These are phyloP conservation scores for Diceros bicornis DNA, from an alignment of 2,797 vertebrate species.

Conservation along the genomic window DNA sequence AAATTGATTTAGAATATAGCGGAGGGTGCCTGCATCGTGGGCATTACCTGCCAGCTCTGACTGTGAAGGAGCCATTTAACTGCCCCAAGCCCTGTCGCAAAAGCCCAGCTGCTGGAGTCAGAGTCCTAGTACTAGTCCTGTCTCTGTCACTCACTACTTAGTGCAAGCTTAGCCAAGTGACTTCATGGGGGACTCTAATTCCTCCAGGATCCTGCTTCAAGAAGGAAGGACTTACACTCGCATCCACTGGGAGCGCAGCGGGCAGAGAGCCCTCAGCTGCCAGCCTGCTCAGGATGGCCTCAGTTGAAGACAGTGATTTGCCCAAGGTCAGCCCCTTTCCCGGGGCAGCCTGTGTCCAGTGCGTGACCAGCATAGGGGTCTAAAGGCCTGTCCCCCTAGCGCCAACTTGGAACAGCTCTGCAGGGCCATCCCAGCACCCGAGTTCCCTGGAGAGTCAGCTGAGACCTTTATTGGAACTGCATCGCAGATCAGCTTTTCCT, in stretches of 20 bases:
- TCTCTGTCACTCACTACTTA: background rate
- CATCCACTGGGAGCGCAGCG: background rate
- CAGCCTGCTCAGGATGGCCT: background rate
- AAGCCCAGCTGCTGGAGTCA: background rate
- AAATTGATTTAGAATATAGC: background rate
- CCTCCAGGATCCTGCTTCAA: background rate
- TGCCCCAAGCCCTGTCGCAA: fast-evolving
- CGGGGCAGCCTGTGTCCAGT: background rate
- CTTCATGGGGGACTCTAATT: background rate
- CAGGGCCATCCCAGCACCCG: background rate
- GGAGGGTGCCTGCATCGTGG: background rate
- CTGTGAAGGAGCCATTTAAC: background rate
- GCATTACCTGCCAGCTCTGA: background rate
- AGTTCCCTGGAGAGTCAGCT: background rate
- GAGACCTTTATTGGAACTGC: background rate
- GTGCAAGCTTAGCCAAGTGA: background rate
- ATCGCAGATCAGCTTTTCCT: background rate
- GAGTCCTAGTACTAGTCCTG: background rate
- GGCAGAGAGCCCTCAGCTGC: background rate
- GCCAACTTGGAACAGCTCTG: background rate
- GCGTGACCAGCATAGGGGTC: background rate
- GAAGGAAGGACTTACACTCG: background rate
- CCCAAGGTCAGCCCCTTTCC: background rate
- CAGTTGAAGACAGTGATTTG: background rate
- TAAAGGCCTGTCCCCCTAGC: background rate